These are phyloP conservation scores for Enteromius radiatus DNA, from an alignment of 2,797 vertebrate genomes.

Conservation along the genomic window DNA sequence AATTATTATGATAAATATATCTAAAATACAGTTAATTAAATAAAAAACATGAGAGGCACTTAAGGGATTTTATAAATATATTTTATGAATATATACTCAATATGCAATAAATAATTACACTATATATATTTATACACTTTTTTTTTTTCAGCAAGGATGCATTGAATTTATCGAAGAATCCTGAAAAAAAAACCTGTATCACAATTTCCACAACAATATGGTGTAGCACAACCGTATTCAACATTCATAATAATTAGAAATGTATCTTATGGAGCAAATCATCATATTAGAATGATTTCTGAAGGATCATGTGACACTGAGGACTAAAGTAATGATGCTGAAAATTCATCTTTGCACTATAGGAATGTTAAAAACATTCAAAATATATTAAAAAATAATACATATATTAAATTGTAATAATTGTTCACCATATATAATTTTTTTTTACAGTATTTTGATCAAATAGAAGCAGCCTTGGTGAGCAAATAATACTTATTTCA, in stretches of 20 bases:
- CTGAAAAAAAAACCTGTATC: not conserved
- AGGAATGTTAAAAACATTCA: not conserved
- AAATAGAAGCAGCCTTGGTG: not conserved
- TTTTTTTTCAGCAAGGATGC: not conserved
- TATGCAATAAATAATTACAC: not conserved
- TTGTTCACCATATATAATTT: not conserved
- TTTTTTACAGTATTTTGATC: not conserved
- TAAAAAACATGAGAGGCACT: not conserved
- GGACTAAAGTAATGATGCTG: not conserved
- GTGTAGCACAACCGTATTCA: not conserved
- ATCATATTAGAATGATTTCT: not conserved
- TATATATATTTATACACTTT: not conserved
- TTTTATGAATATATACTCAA: not conserved
- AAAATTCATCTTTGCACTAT: not conserved
- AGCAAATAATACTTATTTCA: not conserved
- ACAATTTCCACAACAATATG: not conserved
- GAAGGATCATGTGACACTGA: not conserved
- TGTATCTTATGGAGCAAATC: not conserved
- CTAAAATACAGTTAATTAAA: not conserved
- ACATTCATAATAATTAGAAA: not conserved
- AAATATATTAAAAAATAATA: not conserved
- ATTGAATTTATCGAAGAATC: not conserved
- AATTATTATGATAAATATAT: not conserved
- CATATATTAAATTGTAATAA: not conserved
- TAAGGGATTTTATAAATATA: not conserved